Evolutionary conservation across 35 echinoderm and acorn worm genomes (phyloP), one percentile per base, ranked within the genome.

Genomic region (Lytechinus pictus): DNA sequence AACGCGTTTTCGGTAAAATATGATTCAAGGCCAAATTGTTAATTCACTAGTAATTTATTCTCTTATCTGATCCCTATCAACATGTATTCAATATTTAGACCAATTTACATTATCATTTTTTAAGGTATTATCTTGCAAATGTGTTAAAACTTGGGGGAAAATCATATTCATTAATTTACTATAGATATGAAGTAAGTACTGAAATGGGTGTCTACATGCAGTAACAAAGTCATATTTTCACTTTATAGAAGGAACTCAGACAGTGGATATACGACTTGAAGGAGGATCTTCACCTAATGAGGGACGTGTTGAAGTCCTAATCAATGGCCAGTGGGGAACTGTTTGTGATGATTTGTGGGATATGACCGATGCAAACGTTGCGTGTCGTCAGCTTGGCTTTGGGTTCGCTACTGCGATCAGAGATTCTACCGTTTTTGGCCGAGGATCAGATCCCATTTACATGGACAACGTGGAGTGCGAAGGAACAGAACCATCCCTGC

Each of bases 261-360:
- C 21, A n/a, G 21, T 19, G 0, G 66, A 24, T 16, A 21, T 96
- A 60, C 95, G 92, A 53, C 92, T 96, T 13, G 92, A 16, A 19
- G 95, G 89, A 8, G 92, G 93, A 7, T 87, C 92, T 60, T 66
- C 61, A 11, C 92, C 54, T 54, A 14, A 57, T n/a, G 91, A 96
- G 54, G 95, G 95, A 2, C 91, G 95, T 4, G 92, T 96, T 27
- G 95, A 94, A 86, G 28, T 96, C 71, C 55, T 94, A 27, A 88
- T 56, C 9, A 87, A 96, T 19, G 92, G 86, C 54, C 19, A 94
- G 66, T 96, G 95, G 95, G 95, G 95, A 54, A 96, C 95, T 10
- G 54, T 96, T 16, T 96, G 95, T 52, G 95, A 96, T 52, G 95
- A 96, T 57, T 4, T 86, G 13, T 96, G 95, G 95, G 95, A 55